Conservation (phyloP, 2,888 invertebrate species). For the Galeruca laticollis region DNA sequence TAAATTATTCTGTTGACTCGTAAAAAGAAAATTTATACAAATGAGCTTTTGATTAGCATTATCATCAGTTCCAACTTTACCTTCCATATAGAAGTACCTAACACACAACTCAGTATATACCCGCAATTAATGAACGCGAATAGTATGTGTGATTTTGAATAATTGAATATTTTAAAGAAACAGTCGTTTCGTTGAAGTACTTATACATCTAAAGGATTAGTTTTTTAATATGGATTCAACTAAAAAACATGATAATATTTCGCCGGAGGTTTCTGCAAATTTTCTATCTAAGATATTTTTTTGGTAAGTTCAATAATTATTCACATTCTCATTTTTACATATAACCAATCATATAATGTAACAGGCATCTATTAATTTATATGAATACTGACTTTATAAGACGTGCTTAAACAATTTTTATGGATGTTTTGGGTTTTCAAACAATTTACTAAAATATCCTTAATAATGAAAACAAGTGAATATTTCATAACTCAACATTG, state of each 20-base stretch:
- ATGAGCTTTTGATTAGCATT: neutral
- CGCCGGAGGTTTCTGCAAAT: conserved; percentile 73
- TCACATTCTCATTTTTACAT: neutral
- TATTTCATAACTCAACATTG: neutral
- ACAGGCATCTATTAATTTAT: too few relatives aligned
- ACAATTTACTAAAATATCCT: too few relatives aligned
- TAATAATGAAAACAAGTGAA: neutral
- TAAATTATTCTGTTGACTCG: neutral
- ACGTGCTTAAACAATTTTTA: too few relatives aligned
- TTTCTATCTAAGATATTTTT: conserved; percentile 72
- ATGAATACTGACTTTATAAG: too few relatives aligned
- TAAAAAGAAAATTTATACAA: neutral
- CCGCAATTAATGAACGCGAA: neutral
- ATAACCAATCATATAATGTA: too few relatives aligned
- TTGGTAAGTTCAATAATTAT: conserved; percentile 70
- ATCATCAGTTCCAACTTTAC: neutral
- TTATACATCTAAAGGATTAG: neutral
- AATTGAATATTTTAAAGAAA: neutral
- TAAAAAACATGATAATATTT: conserved; percentile 72
- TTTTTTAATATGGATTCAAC: conserved; percentile 72
- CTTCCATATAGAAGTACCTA: neutral
- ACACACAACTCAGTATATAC: neutral
- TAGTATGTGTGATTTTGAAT: neutral
- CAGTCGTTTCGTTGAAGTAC: neutral
- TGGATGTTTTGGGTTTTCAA: too few relatives aligned